phyloP scores from a whole-genome alignment of 2,797 vertebrate species.

The Neosalanx taihuensis region DNA sequence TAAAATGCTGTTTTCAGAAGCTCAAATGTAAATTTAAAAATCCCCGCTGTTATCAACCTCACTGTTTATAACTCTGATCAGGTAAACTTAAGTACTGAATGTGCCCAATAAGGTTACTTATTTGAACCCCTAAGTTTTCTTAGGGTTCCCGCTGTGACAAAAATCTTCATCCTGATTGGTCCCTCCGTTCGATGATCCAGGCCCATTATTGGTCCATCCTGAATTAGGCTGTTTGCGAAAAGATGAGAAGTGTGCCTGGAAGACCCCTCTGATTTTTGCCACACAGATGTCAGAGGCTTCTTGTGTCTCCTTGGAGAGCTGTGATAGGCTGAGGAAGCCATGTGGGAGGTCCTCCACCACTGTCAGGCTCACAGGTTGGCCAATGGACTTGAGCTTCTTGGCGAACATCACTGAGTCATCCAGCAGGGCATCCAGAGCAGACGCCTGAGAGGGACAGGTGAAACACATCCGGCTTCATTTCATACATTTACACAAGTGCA shows the following conservation, averaged over 20 bases:
- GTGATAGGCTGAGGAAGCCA: slow-evolving; percentile 84
- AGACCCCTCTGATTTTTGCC: slow-evolving; percentile 72
- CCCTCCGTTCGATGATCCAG: neutral
- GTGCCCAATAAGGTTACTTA: neutral
- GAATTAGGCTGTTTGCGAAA: slow-evolving; percentile 37
- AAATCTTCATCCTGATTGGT: slow-evolving; percentile 28
- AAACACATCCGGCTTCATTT: no score
- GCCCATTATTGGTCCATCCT: slow-evolving; percentile 28
- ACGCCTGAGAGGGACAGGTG: slow-evolving; percentile 67
- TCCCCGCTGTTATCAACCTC: no score
- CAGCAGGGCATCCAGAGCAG: slow-evolving; percentile 85
- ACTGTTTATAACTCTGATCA: no score
- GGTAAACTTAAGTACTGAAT: neutral
- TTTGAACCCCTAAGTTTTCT: neutral
- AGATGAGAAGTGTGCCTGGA: slow-evolving; percentile 18
- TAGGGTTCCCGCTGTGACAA: neutral
- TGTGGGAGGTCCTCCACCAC: slow-evolving; percentile 88
- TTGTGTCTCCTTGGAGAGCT: slow-evolving; percentile 81
- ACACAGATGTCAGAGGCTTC: slow-evolving; percentile 74
- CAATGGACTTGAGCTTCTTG: slow-evolving; percentile 76
- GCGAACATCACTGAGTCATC: slow-evolving; percentile 91
- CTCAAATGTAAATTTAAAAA: no score
- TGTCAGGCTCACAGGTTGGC: slow-evolving; percentile 75
- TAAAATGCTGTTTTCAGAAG: no score
- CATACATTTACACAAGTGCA: no score